A percentile compares a stretch with the other conserved stretches of the same genome.
phyloP scores from a whole-genome alignment of 2,113 vertebrate genomes.

The Erythrolamprus reginae region DNA sequence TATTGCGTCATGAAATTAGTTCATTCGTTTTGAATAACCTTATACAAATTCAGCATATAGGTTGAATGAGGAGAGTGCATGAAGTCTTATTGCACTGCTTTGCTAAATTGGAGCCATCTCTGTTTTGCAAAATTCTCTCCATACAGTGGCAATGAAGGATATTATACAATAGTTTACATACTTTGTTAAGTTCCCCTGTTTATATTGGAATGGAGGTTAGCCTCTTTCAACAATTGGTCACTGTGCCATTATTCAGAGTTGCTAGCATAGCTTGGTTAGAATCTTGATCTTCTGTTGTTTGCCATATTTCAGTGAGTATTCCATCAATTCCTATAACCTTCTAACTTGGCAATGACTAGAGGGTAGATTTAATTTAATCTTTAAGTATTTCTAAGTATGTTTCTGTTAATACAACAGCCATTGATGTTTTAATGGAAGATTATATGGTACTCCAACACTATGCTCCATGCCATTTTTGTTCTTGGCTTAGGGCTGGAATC shows the following conservation, averaged over 20 bases:
- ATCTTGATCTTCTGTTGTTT: neutral
- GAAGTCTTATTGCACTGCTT: neutral
- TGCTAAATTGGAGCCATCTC: neutral
- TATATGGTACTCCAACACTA: neutral
- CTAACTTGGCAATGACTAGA: neutral
- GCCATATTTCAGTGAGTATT: neutral
- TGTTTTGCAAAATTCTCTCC: neutral
- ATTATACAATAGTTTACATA: neutral
- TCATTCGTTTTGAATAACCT: too few relatives aligned
- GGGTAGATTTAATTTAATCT: neutral
- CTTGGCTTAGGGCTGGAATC: neutral
- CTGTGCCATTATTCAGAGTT: neutral
- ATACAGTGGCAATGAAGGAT: neutral
- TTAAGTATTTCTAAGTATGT: neutral
- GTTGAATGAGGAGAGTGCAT: neutral
- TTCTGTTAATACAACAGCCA: neutral
- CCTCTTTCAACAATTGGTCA: neutral
- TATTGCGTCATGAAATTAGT: too few relatives aligned
- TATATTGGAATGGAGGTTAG: neutral
- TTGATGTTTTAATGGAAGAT: neutral
- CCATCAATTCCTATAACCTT: neutral
- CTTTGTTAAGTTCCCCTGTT: neutral
- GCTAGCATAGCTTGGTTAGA: neutral
- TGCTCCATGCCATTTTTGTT: neutral
- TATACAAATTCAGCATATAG: neutral